A percentile compares a stretch with the other conserved stretches of the same genome.
These are phyloP conservation scores for Micronycteris hirsuta DNA, from an alignment of 2,113 vertebrate species.

Conservation along the genomic window DNA sequence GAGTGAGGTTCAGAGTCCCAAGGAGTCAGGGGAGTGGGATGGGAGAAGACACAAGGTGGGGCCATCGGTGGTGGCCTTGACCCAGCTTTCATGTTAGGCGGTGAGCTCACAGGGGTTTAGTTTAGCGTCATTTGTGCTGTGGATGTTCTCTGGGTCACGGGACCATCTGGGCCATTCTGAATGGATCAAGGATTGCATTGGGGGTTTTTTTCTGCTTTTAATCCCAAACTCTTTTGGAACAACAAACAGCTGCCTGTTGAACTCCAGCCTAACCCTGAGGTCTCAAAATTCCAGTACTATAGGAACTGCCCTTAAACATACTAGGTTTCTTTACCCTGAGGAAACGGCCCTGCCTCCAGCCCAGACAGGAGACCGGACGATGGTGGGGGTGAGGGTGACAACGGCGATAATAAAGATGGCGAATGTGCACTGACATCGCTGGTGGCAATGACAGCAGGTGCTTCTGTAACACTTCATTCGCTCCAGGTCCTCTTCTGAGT, in stretches of 20 bases:
- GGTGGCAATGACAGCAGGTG: neutral
- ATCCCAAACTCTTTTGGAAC: neutral
- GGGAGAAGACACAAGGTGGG: accelerated
- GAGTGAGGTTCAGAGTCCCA: neutral
- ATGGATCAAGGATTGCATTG: neutral
- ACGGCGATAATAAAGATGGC: accelerated
- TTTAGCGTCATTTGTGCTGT: neutral
- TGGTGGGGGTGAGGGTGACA: neutral
- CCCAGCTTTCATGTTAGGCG: neutral
- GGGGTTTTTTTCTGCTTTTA: neutral
- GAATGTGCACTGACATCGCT: too few species aligned
- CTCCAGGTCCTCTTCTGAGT: neutral
- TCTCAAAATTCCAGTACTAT: neutral
- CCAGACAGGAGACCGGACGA: neutral
- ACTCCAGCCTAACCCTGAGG: neutral
- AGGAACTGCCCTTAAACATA: neutral
- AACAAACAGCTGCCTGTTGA: neutral
- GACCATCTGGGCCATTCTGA: neutral
- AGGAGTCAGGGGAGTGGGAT: neutral
- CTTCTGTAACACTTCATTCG: accelerated
- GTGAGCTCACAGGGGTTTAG: neutral
- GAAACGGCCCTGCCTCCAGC: neutral
- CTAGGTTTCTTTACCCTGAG: neutral
- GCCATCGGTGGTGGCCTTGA: neutral
- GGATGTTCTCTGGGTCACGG: neutral